A percentile compares a stretch with the other conserved stretches of the same genome.
These are phyloP conservation scores for Dryas iulia DNA, from an alignment of 1,140 invertebrate species.

Conservation along the genomic window DNA sequence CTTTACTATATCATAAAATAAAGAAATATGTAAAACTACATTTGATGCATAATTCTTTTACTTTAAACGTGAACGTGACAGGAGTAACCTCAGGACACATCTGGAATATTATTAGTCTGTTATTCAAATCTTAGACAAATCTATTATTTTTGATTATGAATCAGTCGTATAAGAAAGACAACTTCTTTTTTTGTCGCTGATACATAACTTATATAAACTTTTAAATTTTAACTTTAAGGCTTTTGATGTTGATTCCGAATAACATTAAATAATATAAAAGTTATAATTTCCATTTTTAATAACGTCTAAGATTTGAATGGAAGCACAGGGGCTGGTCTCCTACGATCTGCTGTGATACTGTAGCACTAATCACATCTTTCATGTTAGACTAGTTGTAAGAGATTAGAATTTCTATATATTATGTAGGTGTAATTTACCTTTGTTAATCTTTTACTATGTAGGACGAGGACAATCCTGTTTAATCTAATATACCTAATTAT, in stretches of 20 bases:
- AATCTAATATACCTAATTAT: constrained; percentile 67
- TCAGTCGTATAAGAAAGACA: neutral
- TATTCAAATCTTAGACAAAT: constrained; percentile 7
- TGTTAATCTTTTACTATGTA: constrained; percentile 71
- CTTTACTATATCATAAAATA: neutral
- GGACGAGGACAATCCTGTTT: constrained; percentile 60
- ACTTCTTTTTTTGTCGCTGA: neutral
- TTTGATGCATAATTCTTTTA: constrained; percentile 4
- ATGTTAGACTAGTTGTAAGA: constrained; percentile 73
- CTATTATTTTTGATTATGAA: neutral
- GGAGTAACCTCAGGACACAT: neutral
- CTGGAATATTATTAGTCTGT: neutral
- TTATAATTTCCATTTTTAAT: neutral
- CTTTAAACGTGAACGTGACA: neutral
- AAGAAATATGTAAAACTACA: constrained; percentile 12
- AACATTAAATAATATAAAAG: neutral
- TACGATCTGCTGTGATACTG: constrained; percentile 74
- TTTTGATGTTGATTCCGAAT: neutral
- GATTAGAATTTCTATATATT: constrained; percentile 70
- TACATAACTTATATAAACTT: too few species aligned
- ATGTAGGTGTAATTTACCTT: constrained; percentile 61
- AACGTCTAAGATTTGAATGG: constrained; percentile 13
- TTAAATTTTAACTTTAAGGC: too few species aligned
- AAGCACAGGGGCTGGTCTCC: constrained; percentile 48
- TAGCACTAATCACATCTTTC: constrained; percentile 73